Evolutionary conservation across 1,140 invertebrate species (phyloP).

Genomic region (Pomacea maculata): DNA sequence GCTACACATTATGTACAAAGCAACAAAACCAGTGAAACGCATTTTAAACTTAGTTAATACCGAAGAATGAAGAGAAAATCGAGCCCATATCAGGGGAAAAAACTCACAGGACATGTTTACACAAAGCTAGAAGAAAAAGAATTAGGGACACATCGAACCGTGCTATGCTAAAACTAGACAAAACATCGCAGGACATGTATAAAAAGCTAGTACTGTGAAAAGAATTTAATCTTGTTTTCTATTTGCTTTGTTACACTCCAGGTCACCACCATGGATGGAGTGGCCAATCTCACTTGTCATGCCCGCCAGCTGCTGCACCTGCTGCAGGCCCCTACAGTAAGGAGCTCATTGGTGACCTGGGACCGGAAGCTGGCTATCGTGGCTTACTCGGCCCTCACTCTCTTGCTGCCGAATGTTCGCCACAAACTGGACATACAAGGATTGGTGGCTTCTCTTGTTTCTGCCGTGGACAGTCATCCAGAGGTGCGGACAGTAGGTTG

Average conservation of each 20-base stretch:
- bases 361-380: background rate
- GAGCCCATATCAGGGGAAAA: too few species aligned
- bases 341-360: background rate
- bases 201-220: too few species aligned
- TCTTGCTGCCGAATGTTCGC: background rate
- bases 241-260: background rate
- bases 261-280: background rate
- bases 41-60: too few species aligned
- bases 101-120: too few species aligned
- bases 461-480: background rate
- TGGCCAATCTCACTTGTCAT: background rate
- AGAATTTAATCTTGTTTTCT: too few species aligned
- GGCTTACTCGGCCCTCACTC: background rate
- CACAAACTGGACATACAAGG: background rate
- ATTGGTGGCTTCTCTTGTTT: background rate
- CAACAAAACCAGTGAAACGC: too few species aligned
- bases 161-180: too few species aligned
- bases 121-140: too few species aligned
- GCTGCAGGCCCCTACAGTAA: background rate
- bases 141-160: too few species aligned
- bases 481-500: background rate
- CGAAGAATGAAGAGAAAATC: too few species aligned
- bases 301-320: background rate
- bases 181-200: too few species aligned
- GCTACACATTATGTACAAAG: too few species aligned